A percentile compares a stretch with the other conserved stretches of the same genome.
Evolutionary conservation across 2,797 vertebrate genomes (phyloP).

Genomic region (Coendou prehensilis): DNA sequence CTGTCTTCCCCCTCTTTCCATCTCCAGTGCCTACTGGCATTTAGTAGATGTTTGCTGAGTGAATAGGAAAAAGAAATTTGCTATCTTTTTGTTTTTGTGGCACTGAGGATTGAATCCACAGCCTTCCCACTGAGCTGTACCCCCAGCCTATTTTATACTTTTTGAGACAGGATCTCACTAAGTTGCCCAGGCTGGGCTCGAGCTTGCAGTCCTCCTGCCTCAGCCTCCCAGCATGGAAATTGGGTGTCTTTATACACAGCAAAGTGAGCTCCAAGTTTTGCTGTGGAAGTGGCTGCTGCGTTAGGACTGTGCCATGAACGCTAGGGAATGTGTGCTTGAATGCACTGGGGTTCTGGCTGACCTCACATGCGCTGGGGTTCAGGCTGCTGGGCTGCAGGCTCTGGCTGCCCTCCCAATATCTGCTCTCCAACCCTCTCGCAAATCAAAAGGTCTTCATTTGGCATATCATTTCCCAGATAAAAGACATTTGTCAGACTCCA

Average conservation of each 20-base stretch:
- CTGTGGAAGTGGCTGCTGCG: not conserved
- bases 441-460: slow-evolving; percentile 53
- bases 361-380: not conserved
- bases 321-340: slow-evolving; percentile 27
- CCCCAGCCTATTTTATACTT: not conserved
- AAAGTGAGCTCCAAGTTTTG: slow-evolving; percentile 41
- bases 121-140: not conserved
- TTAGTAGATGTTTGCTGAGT: slow-evolving; percentile 59
- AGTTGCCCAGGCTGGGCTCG: not conserved
- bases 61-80: slow-evolving; percentile 24
- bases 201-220: not conserved
- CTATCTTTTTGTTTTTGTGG: not conserved
- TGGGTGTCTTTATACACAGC: slow-evolving; percentile 4
- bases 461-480: not conserved
- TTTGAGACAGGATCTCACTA: not conserved
- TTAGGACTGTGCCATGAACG: not conserved
- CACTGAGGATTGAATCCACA: not conserved
- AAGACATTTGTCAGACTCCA: slow-evolving; percentile 45
- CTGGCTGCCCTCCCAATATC: slow-evolving; percentile 11
- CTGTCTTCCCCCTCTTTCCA: not conserved
- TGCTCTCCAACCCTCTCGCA: not conserved
- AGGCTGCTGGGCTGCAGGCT: not conserved
- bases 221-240: not conserved
- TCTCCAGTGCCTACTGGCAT: slow-evolving; percentile 13
- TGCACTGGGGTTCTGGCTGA: slow-evolving; percentile 11